Percentiles rank a stretch among this genome's conserved stretches.
Conservation (phyloP, 2,113 vertebrate species). For the Antidorcas marsupialis region DNA sequence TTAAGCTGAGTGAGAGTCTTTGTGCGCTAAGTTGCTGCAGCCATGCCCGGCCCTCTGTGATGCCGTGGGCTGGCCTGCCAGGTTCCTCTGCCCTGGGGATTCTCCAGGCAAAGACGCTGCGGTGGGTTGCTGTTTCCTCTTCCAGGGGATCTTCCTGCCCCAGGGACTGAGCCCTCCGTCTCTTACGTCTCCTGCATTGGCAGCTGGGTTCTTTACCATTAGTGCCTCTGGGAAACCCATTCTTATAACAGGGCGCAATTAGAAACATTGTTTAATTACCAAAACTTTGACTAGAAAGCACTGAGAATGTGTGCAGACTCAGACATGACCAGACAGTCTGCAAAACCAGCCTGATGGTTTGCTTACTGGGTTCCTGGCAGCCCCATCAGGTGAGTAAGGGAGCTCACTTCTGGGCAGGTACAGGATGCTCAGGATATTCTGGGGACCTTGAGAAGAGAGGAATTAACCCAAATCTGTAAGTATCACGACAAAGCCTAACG, state of each 20-base stretch:
- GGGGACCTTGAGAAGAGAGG: background rate
- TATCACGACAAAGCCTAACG: too few relatives aligned
- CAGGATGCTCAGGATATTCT: background rate
- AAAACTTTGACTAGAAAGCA: background rate
- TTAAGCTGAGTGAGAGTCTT: accelerated
- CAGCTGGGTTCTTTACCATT: background rate
- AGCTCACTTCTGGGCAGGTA: background rate
- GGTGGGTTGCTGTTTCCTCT: background rate
- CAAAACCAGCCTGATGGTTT: background rate
- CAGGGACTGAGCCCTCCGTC: background rate
- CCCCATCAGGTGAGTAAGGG: background rate
- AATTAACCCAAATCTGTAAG: background rate
- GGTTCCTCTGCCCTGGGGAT: background rate
- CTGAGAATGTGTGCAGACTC: background rate
- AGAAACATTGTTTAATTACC: too few relatives aligned
- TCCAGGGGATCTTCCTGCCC: background rate
- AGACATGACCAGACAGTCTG: background rate
- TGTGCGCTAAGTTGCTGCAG: accelerated
- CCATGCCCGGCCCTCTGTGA: accelerated
- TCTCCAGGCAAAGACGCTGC: background rate
- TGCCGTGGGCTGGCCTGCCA: background rate
- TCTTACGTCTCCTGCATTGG: background rate
- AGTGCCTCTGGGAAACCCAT: background rate
- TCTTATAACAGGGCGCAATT: background rate
- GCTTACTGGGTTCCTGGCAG: background rate